These are phyloP conservation scores for Macrotrachela quadricornifera DNA, from an alignment of 1,140 invertebrate species.

Conservation along the genomic window DNA sequence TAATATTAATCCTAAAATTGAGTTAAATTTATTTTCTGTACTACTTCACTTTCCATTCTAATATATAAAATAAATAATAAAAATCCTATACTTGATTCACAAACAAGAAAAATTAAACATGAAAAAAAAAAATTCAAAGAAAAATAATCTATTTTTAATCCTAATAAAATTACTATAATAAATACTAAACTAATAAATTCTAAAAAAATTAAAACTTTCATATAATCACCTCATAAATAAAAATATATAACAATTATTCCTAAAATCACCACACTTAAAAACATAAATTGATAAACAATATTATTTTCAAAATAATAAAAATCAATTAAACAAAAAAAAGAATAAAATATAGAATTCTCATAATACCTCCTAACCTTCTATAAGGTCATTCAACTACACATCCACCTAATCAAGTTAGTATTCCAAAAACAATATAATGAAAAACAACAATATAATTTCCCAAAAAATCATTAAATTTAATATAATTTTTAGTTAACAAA, in stretches of 20 bases:
- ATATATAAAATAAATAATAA: too few relatives aligned
- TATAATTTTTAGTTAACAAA: slow-evolving; percentile 32
- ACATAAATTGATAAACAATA: slow-evolving; percentile 11
- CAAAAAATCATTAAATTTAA: slow-evolving; percentile 40
- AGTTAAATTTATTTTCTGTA: too few relatives aligned
- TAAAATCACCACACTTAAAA: slow-evolving; percentile 10
- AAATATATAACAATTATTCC: slow-evolving; percentile 11
- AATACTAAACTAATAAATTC: too few relatives aligned
- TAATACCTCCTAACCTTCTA: slow-evolving; percentile 32
- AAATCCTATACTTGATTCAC: too few relatives aligned
- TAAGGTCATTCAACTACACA: slow-evolving; percentile 40
- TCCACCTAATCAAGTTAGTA: slow-evolving; percentile 40
- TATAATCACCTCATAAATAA: neutral
- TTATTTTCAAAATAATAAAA: neutral
- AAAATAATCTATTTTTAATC: too few relatives aligned
- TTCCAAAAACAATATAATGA: slow-evolving; percentile 28
- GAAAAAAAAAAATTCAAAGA: too few relatives aligned
- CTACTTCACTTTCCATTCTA: too few relatives aligned
- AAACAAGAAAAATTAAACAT: too few relatives aligned
- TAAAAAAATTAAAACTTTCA: too few relatives aligned
- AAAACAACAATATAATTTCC: slow-evolving; percentile 32
- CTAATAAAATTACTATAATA: too few relatives aligned
- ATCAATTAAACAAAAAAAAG: slow-evolving; percentile 8
- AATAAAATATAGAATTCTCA: slow-evolving; percentile 28
- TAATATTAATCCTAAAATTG: too few relatives aligned